A percentile compares a stretch with the other conserved stretches of the same genome.
Conservation (phyloP, 2,113 vertebrate genomes). For the Struthio camelus region DNA sequence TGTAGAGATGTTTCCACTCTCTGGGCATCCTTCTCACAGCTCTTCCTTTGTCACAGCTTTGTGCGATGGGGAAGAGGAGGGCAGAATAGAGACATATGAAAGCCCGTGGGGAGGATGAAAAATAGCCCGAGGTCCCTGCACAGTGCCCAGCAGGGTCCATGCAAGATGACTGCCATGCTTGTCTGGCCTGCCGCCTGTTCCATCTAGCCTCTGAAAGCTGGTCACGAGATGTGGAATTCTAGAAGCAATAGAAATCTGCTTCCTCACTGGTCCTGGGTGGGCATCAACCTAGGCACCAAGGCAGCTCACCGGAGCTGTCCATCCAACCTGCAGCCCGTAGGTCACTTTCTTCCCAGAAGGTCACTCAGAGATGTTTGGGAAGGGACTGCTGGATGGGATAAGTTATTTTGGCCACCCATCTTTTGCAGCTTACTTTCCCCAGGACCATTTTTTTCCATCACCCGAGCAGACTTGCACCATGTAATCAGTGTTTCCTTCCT, state of each 20-base stretch:
- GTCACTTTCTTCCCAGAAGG: neutral
- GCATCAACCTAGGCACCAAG: neutral
- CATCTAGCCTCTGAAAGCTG: neutral
- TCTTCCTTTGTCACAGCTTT: neutral
- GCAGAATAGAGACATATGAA: neutral
- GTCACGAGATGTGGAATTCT: neutral
- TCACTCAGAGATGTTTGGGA: neutral
- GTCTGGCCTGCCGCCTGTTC: neutral
- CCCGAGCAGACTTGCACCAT: neutral
- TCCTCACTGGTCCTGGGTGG: neutral
- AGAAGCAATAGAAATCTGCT: neutral
- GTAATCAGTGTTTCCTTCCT: neutral
- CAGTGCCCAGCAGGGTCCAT: neutral
- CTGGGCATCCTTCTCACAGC: neutral
- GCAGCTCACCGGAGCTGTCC: too few relatives aligned
- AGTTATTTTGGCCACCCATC: neutral
- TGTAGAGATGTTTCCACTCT: neutral
- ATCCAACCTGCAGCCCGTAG: neutral
- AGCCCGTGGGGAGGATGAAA: neutral
- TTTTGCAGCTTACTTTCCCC: neutral
- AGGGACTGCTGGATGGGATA: neutral
- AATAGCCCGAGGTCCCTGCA: neutral
- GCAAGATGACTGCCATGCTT: neutral
- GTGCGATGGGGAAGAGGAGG: neutral
- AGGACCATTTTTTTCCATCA: neutral